These are phyloP conservation scores for Galleria mellonella DNA, from an alignment of 1,140 invertebrate genomes.

Conservation along the genomic window DNA sequence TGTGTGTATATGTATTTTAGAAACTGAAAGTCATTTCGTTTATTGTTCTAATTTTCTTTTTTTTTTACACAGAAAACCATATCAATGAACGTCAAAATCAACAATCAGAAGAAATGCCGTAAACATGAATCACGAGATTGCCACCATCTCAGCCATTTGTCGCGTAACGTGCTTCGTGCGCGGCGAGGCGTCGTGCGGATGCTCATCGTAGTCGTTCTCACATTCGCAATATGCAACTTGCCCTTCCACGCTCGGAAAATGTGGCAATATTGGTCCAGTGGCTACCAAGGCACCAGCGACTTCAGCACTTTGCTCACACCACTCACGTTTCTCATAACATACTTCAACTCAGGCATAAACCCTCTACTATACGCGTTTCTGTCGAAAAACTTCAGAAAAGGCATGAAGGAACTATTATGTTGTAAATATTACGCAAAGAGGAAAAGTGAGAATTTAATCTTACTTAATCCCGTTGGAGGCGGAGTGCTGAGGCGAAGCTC, in stretches of 20 bases:
- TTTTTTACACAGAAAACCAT: constrained; percentile 28
- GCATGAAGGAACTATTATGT: constrained; percentile 80
- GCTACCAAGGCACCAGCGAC: constrained; percentile 78
- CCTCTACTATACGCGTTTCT: constrained; percentile 90
- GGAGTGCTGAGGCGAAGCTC: constrained; percentile 58
- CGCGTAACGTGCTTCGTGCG: constrained; percentile 80
- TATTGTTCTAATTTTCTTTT: constrained; percentile 3
- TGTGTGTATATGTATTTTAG: no score
- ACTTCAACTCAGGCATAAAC: constrained; percentile 90
- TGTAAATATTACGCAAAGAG: constrained; percentile 71
- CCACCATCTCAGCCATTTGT: constrained; percentile 77
- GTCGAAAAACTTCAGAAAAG: constrained; percentile 84
- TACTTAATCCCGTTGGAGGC: constrained; percentile 60
- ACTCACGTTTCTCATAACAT: constrained; percentile 87
- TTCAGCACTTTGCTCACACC: constrained; percentile 86
- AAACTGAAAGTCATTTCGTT: no score
- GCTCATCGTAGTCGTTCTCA: constrained; percentile 87
- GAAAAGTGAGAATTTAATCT: constrained; percentile 57
- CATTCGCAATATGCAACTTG: constrained; percentile 89
- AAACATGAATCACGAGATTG: constrained; percentile 43
- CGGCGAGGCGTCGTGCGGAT: constrained; percentile 84
- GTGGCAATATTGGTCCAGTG: constrained; percentile 82
- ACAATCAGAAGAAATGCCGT: constrained; percentile 31
- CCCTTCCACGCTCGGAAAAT: constrained; percentile 89
- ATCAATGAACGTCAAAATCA: constrained; percentile 24